Evolutionary conservation across 2,113 vertebrate genomes (phyloP).

Genomic region (Desmodus rotundus): DNA sequence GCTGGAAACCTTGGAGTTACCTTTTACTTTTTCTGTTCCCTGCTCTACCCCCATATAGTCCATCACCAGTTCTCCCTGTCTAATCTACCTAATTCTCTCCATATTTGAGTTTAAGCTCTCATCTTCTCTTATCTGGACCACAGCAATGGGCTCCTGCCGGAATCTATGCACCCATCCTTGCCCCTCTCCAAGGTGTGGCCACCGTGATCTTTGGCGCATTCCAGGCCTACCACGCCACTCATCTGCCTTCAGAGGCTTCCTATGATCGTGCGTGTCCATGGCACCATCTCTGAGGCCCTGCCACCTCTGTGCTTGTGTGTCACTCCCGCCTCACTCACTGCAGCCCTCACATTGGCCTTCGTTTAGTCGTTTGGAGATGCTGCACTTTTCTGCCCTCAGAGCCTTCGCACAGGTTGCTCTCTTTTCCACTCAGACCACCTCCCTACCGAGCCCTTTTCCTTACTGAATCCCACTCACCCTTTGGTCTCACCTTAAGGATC

Average conservation of each 20-base stretch:
- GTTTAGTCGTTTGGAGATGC: not conserved
- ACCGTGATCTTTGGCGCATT: not conserved
- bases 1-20: not conserved
- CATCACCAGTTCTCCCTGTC: not conserved
- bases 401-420: not conserved
- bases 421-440: not conserved
- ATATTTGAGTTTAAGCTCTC: not conserved
- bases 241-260: not conserved
- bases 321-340: not conserved
- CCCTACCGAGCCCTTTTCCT: not conserved
- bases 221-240: not conserved
- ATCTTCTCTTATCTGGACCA: not conserved
- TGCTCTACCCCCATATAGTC: not conserved
- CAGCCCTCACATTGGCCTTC: not conserved
- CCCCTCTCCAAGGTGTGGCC: not conserved
- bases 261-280: rapidly evolving
- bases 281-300: not conserved
- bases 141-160: not conserved
- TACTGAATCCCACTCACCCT: not conserved
- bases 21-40: not conserved
- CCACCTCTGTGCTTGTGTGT: not conserved
- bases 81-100: not conserved
- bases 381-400: not conserved
- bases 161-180: not conserved
- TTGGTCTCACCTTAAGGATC: not conserved